Percentiles rank a stretch among this genome's conserved stretches.
Evolutionary conservation across 2,888 invertebrate genomes (phyloP).

Genomic region (Neocrepidodera transversa): DNA sequence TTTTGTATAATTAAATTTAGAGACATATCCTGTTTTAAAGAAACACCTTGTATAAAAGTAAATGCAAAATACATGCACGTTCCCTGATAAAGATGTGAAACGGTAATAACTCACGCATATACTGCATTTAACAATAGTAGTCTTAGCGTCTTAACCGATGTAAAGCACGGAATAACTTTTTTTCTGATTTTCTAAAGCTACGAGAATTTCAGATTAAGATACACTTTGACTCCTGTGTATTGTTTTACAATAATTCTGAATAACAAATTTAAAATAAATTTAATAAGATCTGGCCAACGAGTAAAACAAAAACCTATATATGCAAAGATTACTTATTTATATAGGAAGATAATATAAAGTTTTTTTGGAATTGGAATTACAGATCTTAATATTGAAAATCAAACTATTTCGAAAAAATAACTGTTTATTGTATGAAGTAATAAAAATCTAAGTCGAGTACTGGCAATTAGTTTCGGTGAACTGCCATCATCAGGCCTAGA

Average conservation of each 20-base stretch:
- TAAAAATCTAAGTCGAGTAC: no score
- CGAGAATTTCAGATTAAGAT: slow-evolving; percentile 56
- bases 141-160: slow-evolving; percentile 49
- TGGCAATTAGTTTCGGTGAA: no score
- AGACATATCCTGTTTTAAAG: no score
- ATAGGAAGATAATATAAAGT: no score
- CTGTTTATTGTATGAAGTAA: no score
- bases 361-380: no score
- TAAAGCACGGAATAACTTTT: slow-evolving; percentile 51
- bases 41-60: no score
- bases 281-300: background rate
- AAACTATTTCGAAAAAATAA: no score
- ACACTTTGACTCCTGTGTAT: slow-evolving; percentile 54
- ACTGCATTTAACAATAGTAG: slow-evolving; percentile 44
- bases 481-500: no score
- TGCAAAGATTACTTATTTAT: background rate
- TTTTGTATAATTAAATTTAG: no score
- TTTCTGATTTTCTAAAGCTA: slow-evolving; percentile 42
- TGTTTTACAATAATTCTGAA: slow-evolving; percentile 52
- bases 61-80: slow-evolving; percentile 24
- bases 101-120: slow-evolving; percentile 43
- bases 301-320: background rate
- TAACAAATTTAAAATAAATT: slow-evolving; percentile 46
- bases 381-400: no score
- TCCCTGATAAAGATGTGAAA: slow-evolving; percentile 46